phyloP scores from a whole-genome alignment of 2,797 vertebrate species.

The Distichodus sexfasciatus region DNA sequence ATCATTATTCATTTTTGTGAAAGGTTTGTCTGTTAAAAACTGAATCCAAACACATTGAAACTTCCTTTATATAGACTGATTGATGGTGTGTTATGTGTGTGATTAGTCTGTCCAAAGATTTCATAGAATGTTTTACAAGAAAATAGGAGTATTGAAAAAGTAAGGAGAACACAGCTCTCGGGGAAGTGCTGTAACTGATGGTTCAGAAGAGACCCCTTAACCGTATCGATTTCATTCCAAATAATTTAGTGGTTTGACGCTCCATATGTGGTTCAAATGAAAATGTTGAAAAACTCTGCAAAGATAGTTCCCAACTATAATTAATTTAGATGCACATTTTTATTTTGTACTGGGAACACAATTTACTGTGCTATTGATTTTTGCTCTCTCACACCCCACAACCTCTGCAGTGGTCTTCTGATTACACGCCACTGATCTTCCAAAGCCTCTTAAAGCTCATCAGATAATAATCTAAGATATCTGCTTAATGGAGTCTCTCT shows the following conservation, averaged over 20 bases:
- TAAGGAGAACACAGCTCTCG: background rate
- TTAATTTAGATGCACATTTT: constrained; percentile 43
- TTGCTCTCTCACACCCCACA: constrained; percentile 28
- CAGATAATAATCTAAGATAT: constrained; percentile 1
- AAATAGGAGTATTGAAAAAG: constrained; percentile 4
- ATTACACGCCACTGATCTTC: background rate
- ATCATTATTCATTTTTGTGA: no score
- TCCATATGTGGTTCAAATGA: constrained; percentile 35
- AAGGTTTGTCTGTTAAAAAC: no score
- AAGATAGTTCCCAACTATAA: constrained; percentile 42
- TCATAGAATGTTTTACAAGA: background rate
- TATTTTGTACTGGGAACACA: constrained; percentile 40
- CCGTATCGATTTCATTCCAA: constrained; percentile 40
- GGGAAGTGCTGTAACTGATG: background rate
- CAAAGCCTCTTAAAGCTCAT: background rate
- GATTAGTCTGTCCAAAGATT: background rate
- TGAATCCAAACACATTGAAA: background rate
- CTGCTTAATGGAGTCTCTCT: background rate
- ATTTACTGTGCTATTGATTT: constrained; percentile 50
- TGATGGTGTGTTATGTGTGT: background rate
- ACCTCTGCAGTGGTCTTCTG: background rate
- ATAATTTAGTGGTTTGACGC: constrained; percentile 44
- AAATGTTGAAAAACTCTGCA: constrained; percentile 31
- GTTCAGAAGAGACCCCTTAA: background rate
- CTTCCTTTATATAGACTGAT: background rate